Conservation (phyloP, 2,888 invertebrate species). For the Ferrisia virgata region DNA sequence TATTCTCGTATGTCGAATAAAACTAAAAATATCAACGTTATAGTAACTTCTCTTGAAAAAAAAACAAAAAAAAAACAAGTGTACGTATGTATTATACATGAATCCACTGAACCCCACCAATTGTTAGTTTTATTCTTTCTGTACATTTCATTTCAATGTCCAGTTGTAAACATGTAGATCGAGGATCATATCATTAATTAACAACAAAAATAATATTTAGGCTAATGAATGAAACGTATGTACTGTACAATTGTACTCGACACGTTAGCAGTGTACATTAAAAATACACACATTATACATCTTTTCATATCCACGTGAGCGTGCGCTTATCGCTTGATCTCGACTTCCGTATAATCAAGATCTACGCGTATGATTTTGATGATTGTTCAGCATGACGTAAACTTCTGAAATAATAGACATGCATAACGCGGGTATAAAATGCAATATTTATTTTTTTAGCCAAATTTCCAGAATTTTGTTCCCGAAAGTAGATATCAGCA, state of each 20-base stretch:
- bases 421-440: neutral
- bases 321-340: neutral
- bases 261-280: neutral
- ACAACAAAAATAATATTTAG: neutral
- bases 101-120: no score
- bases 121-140: no score
- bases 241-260: no score
- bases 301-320: neutral
- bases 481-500: no score
- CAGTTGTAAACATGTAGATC: neutral
- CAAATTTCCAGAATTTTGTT: neutral
- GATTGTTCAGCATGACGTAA: constrained; percentile 23
- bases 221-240: neutral
- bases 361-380: neutral
- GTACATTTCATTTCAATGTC: neutral
- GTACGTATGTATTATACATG: no score
- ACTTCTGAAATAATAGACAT: neutral
- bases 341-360: neutral
- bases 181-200: neutral
- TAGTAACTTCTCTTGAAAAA: no score
- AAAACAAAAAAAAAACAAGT: no score
- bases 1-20: no score
- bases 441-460: neutral
- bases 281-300: neutral
- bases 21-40: no score